A percentile compares a stretch with the other conserved stretches of the same genome.
phyloP scores from a whole-genome alignment of 2,797 vertebrate species.

The Rhinella marina region DNA sequence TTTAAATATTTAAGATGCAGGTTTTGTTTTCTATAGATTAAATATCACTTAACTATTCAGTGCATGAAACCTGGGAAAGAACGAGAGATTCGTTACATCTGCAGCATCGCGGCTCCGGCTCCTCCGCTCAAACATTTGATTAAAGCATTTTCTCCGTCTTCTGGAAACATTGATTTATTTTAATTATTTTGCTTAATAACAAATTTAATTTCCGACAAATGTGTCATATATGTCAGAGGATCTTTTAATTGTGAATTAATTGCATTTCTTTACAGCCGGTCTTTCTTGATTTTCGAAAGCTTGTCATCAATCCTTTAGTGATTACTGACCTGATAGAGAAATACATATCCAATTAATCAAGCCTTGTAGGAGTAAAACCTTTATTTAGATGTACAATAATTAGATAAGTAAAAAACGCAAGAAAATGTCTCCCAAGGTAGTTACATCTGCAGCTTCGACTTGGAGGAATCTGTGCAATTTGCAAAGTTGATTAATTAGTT shows the following conservation, averaged over 20 bases:
- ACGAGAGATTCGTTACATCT: constrained; percentile 40
- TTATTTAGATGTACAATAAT: constrained; percentile 72
- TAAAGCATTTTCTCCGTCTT: constrained; percentile 45
- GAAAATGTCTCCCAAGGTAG: constrained; percentile 72
- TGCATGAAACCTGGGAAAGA: background rate
- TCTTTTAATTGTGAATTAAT: constrained; percentile 75
- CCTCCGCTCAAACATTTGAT: constrained; percentile 44
- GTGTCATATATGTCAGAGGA: constrained; percentile 71
- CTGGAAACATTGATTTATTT: constrained; percentile 61
- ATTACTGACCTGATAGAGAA: constrained; percentile 76
- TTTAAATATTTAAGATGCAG: constrained; percentile 26
- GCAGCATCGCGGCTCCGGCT: constrained; percentile 8
- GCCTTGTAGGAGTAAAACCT: constrained; percentile 69
- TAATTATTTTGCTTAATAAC: constrained; percentile 66
- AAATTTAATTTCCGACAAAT: constrained; percentile 73
- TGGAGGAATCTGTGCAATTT: constrained; percentile 70
- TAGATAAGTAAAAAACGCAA: constrained; percentile 72
- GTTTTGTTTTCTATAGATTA: constrained; percentile 24
- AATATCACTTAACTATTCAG: constrained; percentile 18
- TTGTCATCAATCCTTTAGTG: constrained; percentile 69
- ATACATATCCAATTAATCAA: constrained; percentile 74
- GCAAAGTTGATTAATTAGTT: constrained; percentile 76
- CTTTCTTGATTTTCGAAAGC: constrained; percentile 68
- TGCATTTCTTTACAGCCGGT: constrained; percentile 66
- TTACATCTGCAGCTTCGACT: constrained; percentile 65